A percentile compares a stretch with the other conserved stretches of the same genome.
Evolutionary conservation across 1,140 invertebrate species (phyloP).

Genomic region (Cepaea nemoralis): DNA sequence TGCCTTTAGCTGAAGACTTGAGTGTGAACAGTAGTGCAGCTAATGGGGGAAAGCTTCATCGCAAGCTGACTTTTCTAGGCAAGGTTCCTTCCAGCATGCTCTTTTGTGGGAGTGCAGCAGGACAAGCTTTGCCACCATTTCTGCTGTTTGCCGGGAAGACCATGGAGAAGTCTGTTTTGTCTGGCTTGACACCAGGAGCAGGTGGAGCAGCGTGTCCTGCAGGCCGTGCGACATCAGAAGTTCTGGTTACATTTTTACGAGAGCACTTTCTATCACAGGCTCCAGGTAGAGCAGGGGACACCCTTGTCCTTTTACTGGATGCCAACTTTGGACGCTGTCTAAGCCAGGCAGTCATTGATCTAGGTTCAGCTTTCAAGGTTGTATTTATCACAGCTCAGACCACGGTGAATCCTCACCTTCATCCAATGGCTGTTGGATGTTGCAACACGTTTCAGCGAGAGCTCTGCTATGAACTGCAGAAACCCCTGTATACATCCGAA

Average conservation of each 20-base stretch:
- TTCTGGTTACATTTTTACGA: constrained; percentile 29
- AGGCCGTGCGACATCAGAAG: constrained; percentile 34
- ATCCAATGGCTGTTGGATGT: constrained; percentile 40
- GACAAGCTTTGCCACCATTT: constrained; percentile 39
- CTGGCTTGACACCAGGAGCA: constrained; percentile 31
- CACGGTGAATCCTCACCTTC: constrained; percentile 35
- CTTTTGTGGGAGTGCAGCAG: constrained; percentile 41
- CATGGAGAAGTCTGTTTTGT: constrained; percentile 24
- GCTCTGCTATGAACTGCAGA: constrained; percentile 38
- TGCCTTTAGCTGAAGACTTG: constrained; percentile 7
- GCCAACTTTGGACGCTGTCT: constrained; percentile 33
- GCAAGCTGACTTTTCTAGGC: constrained; percentile 15
- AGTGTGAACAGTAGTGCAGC: not conserved
- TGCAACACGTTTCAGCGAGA: constrained; percentile 41
- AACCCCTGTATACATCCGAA: constrained; percentile 36
- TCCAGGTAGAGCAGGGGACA: constrained; percentile 34
- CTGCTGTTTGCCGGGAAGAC: constrained; percentile 31
- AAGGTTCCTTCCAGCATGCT: constrained; percentile 33
- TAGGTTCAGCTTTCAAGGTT: constrained; percentile 39
- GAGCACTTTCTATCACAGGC: constrained; percentile 38
- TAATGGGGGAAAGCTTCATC: constrained; percentile 30
- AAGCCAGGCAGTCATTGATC: constrained; percentile 30
- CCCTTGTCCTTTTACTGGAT: constrained; percentile 28
- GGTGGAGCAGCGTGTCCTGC: constrained; percentile 12
- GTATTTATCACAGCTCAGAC: constrained; percentile 36